Conservation (phyloP, 2,888 invertebrate species). For the Archips crataeganus region DNA sequence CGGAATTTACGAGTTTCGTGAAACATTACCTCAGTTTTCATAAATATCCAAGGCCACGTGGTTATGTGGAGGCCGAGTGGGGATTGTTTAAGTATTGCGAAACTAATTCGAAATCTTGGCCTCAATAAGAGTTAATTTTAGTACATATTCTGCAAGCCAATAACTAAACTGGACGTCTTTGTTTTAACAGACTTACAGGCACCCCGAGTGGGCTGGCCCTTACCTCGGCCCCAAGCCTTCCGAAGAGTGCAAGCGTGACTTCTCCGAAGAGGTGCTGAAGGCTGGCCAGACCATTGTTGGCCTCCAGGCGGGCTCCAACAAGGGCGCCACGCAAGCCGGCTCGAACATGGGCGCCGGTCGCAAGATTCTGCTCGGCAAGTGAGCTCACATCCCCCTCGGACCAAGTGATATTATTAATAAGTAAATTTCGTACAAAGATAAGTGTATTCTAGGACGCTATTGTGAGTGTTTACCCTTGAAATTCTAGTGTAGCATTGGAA, state of each 20-base stretch:
- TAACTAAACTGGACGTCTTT: conserved; percentile 18
- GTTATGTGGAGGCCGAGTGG: conserved; percentile 53
- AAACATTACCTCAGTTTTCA: conserved; percentile 82
- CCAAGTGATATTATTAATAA: conserved; percentile 83
- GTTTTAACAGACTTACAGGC: conserved; percentile 91
- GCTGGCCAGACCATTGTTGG: conserved; percentile 96
- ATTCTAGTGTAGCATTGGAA: conserved; percentile 67
- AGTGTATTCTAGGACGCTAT: conserved; percentile 71
- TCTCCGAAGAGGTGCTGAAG: conserved; percentile 95
- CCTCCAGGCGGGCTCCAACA: conserved; percentile 98
- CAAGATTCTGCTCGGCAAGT: conserved; percentile 96
- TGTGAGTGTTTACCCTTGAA: conserved; percentile 69
- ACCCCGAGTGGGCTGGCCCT: conserved; percentile 94
- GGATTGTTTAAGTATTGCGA: conserved; percentile 50
- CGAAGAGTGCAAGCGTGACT: conserved; percentile 97
- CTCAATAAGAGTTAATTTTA: conserved; percentile 14
- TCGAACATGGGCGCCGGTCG: conserved; percentile 95
- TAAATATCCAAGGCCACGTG: conserved; percentile 76
- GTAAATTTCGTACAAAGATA: conserved; percentile 78
- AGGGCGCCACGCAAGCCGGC: conserved; percentile 97
- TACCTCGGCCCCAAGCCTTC: conserved; percentile 97
- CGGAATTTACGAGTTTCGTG: conserved; percentile 77
- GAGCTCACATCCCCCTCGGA: conserved; percentile 65
- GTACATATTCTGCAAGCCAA: background rate
- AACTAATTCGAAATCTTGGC: conserved; percentile 34